Conservation (phyloP, 2,797 vertebrate species). For the Pangasius djambal region DNA sequence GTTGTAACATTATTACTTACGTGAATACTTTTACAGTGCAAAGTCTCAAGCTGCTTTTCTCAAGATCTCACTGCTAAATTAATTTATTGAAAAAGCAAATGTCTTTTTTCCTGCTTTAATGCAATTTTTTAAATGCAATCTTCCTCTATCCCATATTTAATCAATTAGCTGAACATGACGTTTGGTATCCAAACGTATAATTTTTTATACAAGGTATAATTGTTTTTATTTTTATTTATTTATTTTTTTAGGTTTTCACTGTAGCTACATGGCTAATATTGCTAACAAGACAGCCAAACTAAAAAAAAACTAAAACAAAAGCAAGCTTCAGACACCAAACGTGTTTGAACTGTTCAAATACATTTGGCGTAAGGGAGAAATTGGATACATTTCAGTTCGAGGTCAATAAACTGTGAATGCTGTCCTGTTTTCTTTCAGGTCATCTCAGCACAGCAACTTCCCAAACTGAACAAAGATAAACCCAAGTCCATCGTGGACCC, state of each 20-base stretch:
- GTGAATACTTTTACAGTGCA: not conserved
- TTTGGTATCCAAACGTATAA: not conserved
- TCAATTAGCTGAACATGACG: not conserved
- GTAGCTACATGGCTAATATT: not conserved
- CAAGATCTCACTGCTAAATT: not conserved
- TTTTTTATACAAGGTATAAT: not conserved
- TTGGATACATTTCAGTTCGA: not conserved
- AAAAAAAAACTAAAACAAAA: not conserved
- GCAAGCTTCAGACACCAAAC: not conserved
- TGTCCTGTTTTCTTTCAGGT: constrained; percentile 71
- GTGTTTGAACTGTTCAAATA: not conserved
- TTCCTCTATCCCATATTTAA: not conserved
- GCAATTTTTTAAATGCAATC: not conserved
- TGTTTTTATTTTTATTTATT: too few species aligned
- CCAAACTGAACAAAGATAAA: constrained; percentile 90
- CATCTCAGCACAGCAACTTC: constrained; percentile 94
- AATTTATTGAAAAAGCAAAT: not conserved
- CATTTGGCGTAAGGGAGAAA: not conserved
- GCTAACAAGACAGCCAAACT: not conserved
- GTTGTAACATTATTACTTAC: not conserved
- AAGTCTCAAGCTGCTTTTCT: not conserved
- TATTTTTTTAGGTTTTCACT: not conserved
- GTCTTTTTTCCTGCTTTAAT: not conserved
- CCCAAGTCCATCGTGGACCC: constrained; percentile 91
- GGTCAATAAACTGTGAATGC: not conserved